Evolutionary conservation across 2,888 invertebrate species (phyloP).

Genomic region (Conus canariensis): DNA sequence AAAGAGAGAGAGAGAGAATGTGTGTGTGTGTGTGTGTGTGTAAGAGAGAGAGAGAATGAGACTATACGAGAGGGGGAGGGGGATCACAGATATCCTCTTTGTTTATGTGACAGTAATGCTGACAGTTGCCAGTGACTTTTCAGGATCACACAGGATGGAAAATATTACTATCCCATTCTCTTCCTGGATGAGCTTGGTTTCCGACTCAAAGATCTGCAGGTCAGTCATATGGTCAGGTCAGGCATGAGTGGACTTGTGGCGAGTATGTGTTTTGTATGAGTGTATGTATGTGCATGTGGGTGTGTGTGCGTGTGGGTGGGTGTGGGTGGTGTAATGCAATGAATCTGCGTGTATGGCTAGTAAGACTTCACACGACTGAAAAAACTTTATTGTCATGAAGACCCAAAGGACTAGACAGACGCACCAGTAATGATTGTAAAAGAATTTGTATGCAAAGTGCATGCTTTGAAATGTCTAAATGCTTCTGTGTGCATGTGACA

Average conservation of each 20-base stretch:
- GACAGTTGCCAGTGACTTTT: background rate
- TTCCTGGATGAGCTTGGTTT: slow-evolving; percentile 91
- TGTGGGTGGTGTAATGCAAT: background rate
- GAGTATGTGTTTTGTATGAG: background rate
- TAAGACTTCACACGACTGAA: background rate
- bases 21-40: no score
- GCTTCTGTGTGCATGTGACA: no score
- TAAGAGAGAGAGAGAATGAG: no score
- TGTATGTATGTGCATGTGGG: background rate
- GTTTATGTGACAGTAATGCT: no score
- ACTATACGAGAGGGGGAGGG: no score
- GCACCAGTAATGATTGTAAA: no score
- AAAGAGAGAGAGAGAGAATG: no score
- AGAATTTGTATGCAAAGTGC: no score
- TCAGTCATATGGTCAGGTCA: slow-evolving; percentile 46
- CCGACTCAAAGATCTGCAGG: slow-evolving; percentile 87
- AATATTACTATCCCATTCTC: slow-evolving; percentile 87
- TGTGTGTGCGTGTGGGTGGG: background rate
- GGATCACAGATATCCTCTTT: no score
- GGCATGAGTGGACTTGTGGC: background rate
- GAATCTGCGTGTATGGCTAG: background rate
- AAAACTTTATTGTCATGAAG: no score
- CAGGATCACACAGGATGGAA: slow-evolving; percentile 65
- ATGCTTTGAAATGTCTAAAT: background rate
- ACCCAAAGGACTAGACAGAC: no score